Base-by-base conservation (phyloP, 2,113 vertebrate genomes). In the Cichladusa arquata region DNA sequence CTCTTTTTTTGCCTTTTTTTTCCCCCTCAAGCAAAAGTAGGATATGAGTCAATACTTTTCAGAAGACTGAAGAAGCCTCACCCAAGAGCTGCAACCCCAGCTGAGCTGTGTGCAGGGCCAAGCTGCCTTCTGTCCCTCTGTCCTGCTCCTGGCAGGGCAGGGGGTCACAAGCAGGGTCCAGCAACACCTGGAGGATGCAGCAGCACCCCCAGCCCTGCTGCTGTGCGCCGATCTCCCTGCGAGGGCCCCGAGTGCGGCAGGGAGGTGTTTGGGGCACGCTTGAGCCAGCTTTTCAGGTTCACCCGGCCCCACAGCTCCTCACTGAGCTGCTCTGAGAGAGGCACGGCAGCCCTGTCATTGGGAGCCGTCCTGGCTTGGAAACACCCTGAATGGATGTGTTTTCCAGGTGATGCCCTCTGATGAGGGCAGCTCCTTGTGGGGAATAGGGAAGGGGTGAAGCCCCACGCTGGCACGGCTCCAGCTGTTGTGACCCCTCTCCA, bases 381-480 rank as follows among this genome's bases (percentile, higher is more conserved):
- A 77, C 51, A 62, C 8, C 10, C 45, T 13, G 60, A 73, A 74
- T 17, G 23, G 64, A 11, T 0, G 0, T 14, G 12, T 72, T 90
- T 77, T 70, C 54, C 82, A 64, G 38, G 24, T 5, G 36, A 31
- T 33, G 44, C 19, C 6, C 36, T 17, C 22, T n/a, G 61, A 33
- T 26, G 10, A 19, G 56, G 17, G 62, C 69, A 57, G 54, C 54
- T 78, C 22, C 60, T 78, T 12, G 23, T 38, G 6, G 44, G 36
- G 2, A 13, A 17, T 0, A 3, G 22, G 38, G 28, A 64, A 60
- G 17, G 31, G 13, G 4, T 33, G 70, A 79, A 87, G 79, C 22
- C 40, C 7, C 45, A 8, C 0, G 0, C 34, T 45, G 2, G 0
- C 12, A 1, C 2, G 3, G 2, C 17, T 73, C 20, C 36, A 34